A percentile compares a stretch with the other conserved stretches of the same genome.
phyloP scores from a whole-genome alignment of 2,113 vertebrate genomes.

The Petroica traversi region DNA sequence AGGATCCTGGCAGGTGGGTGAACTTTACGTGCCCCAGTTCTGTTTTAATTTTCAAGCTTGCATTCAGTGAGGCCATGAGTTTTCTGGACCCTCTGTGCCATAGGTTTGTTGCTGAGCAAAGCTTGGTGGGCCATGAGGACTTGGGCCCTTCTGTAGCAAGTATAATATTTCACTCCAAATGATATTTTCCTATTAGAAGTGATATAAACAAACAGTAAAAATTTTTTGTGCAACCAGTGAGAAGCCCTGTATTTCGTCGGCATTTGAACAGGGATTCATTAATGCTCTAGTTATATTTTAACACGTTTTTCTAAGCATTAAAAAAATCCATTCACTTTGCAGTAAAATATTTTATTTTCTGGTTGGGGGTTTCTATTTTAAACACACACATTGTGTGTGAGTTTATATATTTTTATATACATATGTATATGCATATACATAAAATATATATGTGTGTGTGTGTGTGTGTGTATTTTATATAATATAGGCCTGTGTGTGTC shows the following conservation, averaged over 20 bases:
- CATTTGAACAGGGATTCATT: conserved; percentile 6
- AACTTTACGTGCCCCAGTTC: neutral
- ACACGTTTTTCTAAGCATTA: neutral
- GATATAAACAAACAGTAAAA: neutral
- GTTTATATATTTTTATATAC: conserved; percentile 48
- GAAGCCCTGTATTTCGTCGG: neutral
- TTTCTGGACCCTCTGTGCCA: neutral
- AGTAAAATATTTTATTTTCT: conserved; percentile 57
- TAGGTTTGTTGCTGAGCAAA: neutral
- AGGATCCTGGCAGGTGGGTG: neutral
- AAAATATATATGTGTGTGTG: neutral
- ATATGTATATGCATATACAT: neutral
- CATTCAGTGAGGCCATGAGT: fast-evolving
- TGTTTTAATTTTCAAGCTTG: neutral
- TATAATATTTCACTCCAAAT: neutral
- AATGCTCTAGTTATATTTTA: conserved; percentile 17
- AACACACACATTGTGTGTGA: conserved; percentile 10
- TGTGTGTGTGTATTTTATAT: conserved; percentile 5
- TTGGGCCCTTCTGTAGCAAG: neutral
- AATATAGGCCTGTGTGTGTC: conserved; percentile 22
- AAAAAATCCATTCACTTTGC: conserved; percentile 28
- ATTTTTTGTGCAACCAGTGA: neutral
- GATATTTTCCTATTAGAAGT: conserved; percentile 2
- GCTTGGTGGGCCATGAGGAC: neutral
- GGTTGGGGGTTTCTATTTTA: conserved; percentile 17